phyloP scores from a whole-genome alignment of 2,888 invertebrate species.

The Agrotis segetum region DNA sequence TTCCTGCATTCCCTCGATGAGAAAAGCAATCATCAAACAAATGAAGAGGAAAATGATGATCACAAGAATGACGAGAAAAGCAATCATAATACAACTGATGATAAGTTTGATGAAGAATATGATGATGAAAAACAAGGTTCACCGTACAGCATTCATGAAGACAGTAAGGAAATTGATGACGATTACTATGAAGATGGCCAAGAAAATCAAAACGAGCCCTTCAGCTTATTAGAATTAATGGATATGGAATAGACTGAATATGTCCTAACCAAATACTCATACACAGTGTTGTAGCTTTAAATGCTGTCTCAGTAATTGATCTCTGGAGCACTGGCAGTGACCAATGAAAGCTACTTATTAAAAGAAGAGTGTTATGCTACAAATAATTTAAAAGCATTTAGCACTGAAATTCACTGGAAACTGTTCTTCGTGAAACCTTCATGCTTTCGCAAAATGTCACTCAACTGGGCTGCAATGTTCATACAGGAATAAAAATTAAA shows the following conservation, averaged over 20 bases:
- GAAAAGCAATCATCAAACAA: slow-evolving; percentile 65
- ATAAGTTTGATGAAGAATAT: slow-evolving; percentile 69
- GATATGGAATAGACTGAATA: slow-evolving; percentile 86
- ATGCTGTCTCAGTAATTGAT: slow-evolving; percentile 66
- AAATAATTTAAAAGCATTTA: slow-evolving; percentile 80
- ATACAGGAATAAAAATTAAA: slow-evolving; percentile 2
- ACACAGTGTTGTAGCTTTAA: slow-evolving; percentile 72
- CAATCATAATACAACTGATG: slow-evolving; percentile 59
- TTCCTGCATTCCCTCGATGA: slow-evolving; percentile 78
- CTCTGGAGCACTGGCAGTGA: slow-evolving; percentile 66
- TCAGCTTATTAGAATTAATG: slow-evolving; percentile 85
- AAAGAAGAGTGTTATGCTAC: slow-evolving; percentile 62
- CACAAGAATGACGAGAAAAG: slow-evolving; percentile 65
- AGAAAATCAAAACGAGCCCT: slow-evolving; percentile 75
- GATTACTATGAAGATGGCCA: slow-evolving; percentile 71
- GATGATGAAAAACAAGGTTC: slow-evolving; percentile 53
- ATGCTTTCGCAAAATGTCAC: slow-evolving; percentile 18
- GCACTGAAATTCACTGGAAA: slow-evolving; percentile 23
- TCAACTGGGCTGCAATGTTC: slow-evolving; percentile 17
- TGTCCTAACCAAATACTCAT: slow-evolving; percentile 66
- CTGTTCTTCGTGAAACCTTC: slow-evolving; percentile 15
- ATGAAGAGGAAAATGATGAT: slow-evolving; percentile 66
- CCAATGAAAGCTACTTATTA: slow-evolving; percentile 52
- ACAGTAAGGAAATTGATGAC: slow-evolving; percentile 62
- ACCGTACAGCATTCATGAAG: slow-evolving; percentile 60